Base-by-base conservation (phyloP, 2,113 vertebrate genomes). In the Chionodraco myersi region DNA sequence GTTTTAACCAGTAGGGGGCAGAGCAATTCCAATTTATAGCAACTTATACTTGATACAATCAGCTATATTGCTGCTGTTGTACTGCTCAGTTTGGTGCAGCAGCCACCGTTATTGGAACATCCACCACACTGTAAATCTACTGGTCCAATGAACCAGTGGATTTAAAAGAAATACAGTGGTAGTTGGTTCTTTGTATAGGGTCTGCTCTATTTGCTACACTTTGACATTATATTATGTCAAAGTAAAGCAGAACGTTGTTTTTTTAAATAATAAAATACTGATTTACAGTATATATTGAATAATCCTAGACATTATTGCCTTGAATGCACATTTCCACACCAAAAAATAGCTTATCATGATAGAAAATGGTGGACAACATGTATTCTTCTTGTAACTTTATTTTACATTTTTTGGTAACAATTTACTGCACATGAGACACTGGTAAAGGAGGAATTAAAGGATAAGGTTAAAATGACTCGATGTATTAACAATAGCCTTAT, bases 1-100 rank as follows among this genome's bases (percentile, higher is more conserved):
- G 73, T 16, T 53, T 74, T 48, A 10, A 52, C 21, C 72, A 66
- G 59, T 10, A 52, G 16, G 18, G n/a, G 52, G 70, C 21, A 71
- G 47, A 70, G 49, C 3, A 6, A 30, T 30, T 41, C 54, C 61
- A 48, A 68, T 13, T 8, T 41, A 65, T 36, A 71, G 34, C 45
- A 72, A 45, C 1, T 15, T 21, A 60, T 9, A 36, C 15, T 41
- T 0, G 0, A 48, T 54, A 26, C 12, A 52, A 36, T 75, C 21
- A 15, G 16, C 53, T 52, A 41, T 57, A 45, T 11, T 74, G 51
- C 65, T 67, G 49, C 64, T 16, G 62, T 10, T 65, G 21, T 48
- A 10, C 9, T 54, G 15, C 72, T 0, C 13, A 71, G 30, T 64
- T 57, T 59, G 53, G 47, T 70, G 12, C 45, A 59, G 8, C 11